Percentiles rank a stretch among this genome's conserved stretches.
These are phyloP conservation scores for Ctenomys sociabilis DNA, from an alignment of 2,113 vertebrate genomes.

Conservation along the genomic window DNA sequence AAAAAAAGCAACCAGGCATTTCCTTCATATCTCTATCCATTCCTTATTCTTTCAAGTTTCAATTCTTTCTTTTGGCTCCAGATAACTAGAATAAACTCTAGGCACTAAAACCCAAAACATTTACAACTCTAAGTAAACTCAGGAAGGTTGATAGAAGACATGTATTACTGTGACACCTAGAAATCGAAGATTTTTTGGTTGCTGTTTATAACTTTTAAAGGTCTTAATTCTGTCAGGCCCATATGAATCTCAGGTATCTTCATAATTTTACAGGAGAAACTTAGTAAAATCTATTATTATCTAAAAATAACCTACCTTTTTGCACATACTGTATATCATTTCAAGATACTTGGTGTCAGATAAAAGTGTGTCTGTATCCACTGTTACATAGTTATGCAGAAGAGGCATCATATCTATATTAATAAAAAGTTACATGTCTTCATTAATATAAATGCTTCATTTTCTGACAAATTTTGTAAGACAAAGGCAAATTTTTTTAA, in stretches of 20 bases:
- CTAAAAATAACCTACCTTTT: conserved; percentile 91
- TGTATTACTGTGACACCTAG: background rate
- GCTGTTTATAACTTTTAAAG: background rate
- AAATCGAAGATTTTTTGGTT: background rate
- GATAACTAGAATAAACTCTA: background rate
- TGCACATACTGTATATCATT: conserved; percentile 99
- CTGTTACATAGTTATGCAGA: conserved; percentile 98
- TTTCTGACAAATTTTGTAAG: conserved; percentile 12
- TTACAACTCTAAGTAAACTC: conserved; percentile 25
- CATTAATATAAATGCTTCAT: conserved; percentile 48
- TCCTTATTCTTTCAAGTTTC: background rate
- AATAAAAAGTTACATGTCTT: conserved; percentile 70
- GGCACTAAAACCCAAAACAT: conserved; percentile 3
- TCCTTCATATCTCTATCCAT: background rate
- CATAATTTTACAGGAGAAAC: conserved; percentile 25
- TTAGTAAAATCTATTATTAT: background rate
- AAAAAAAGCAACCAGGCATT: background rate
- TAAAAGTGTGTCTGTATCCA: conserved; percentile 97
- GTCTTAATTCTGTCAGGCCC: background rate
- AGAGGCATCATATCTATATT: conserved; percentile 98
- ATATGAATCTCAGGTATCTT: background rate
- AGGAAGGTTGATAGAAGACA: background rate
- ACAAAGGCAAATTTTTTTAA: background rate
- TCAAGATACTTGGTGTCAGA: conserved; percentile 99
- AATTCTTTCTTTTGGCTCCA: conserved; percentile 37